Base-by-base conservation (phyloP, 2,113 vertebrate genomes). In the Loxodonta africana region DNA sequence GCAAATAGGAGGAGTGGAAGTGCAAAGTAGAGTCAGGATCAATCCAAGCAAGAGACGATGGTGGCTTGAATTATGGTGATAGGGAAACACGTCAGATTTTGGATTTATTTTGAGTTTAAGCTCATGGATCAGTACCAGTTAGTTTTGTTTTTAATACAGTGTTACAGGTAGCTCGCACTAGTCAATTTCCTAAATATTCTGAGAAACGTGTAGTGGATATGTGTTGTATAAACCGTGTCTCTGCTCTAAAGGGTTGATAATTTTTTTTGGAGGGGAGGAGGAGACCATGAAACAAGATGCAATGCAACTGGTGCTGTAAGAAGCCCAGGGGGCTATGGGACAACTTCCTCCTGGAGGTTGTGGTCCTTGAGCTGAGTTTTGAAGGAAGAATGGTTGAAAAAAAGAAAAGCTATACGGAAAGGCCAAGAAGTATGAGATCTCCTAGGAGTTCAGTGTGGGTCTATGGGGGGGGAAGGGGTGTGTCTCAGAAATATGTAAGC, bases 341-440 rank as follows among this genome's bases (percentile, higher is more conserved):
- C 37, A 83, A 51, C 33, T 80, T 51, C 84, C 44, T 63, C 63
- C 65, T 90, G 81, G 73, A n/a, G 23, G 44, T 73, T 96, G 74
- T 48, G 74, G 8, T 12, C 18, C 76, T 86, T 82, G n/a, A 85
- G 37, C n/a, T 86, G 48, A 65, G 65, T 90, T 86, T 53, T 94
- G 53, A 90, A 82, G 48, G 37, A 74, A 76, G 51, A 94, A 81
- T 67, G 48, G 17, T 65, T 48, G 30, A 87, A 94, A 94, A 82
- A 48, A 30, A 80, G 21, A 73, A 91, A 85, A 57, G n/a, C 44
- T 51, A 51, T 44, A 84, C 8, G 80, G n/a, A 2, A 90, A 80
- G 33, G 44, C 14, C 21, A 73, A 74, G 84, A 81, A 44, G 44
- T 84, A n/a, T 53, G 81, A 46, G 37, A 74, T 63, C 62, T 96